Evolutionary conservation across 2,113 vertebrate genomes (phyloP).

Genomic region (Cyanoramphus novaezelandiae): DNA sequence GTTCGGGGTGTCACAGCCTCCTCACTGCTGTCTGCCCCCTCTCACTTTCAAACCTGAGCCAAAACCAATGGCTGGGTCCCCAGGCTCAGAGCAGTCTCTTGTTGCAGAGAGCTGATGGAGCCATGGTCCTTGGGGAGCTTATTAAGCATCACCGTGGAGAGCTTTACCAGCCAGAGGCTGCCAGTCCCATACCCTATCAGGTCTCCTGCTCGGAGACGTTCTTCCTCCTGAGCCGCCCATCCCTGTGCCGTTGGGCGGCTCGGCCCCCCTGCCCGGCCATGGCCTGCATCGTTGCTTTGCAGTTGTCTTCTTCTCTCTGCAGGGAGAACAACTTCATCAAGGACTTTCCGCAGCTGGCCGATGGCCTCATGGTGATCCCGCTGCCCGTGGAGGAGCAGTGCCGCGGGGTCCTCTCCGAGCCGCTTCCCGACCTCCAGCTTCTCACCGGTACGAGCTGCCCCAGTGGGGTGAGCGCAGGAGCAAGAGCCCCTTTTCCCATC

Average conservation of each 20-base stretch:
- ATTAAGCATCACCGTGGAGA: not conserved
- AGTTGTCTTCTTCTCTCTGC: conserved; percentile 69
- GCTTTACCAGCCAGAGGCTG: not conserved
- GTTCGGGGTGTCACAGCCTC: not conserved
- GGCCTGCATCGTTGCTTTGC: conserved; percentile 32
- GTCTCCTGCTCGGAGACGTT: not conserved
- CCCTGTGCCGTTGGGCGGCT: rapidly evolving
- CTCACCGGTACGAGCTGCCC: conserved; percentile 83
- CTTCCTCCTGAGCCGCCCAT: not conserved
- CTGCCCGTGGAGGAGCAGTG: conserved; percentile 97
- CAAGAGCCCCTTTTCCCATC: not conserved
- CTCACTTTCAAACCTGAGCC: not conserved
- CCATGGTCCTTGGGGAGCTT: not conserved
- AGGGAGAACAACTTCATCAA: conserved; percentile 99
- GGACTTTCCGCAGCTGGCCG: conserved; percentile 95
- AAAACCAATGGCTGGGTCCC: not conserved
- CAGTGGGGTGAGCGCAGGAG: rapidly evolving
- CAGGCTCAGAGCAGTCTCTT: not conserved
- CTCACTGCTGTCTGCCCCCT: rapidly evolving
- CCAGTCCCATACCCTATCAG: not conserved
- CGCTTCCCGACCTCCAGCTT: conserved; percentile 88
- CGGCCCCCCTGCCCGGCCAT: not conserved
- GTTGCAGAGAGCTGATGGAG: not conserved
- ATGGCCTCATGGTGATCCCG: conserved; percentile 93
- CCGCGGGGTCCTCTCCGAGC: conserved; percentile 92